Conservation (phyloP, 2,888 invertebrate species). For the Nephrocerus scutellatus region DNA sequence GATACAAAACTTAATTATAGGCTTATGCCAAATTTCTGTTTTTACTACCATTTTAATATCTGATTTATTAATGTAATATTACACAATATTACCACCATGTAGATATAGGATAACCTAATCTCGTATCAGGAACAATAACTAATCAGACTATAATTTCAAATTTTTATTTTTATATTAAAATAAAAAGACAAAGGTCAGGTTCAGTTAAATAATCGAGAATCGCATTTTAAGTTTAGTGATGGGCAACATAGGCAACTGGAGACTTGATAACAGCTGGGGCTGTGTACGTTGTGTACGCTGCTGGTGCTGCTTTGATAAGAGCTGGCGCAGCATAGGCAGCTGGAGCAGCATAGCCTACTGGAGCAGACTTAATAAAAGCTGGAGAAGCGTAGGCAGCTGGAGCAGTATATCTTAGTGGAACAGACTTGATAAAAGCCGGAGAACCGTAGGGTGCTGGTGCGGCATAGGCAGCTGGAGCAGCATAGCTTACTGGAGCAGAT, state of each 20-base stretch:
- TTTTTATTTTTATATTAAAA: no score
- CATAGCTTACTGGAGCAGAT: conserved; percentile 15
- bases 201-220: no score
- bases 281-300: conserved; percentile 10
- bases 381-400: neutral
- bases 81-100: no score
- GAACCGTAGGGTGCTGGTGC: conserved; percentile 15
- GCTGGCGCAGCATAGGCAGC: conserved; percentile 11
- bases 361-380: conserved; percentile 9
- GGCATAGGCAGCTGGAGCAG: conserved; percentile 13
- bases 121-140: no score
- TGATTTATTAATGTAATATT: no score
- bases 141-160: no score
- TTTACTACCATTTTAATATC: no score
- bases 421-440: conserved; percentile 16
- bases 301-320: conserved; percentile 9
- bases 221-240: conserved; percentile 29
- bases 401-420: conserved; percentile 17
- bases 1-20: no score
- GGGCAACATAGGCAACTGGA: conserved; percentile 26
- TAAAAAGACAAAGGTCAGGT: no score
- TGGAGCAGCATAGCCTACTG: conserved; percentile 20
- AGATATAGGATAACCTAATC: no score
- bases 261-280: neutral
- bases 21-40: no score